Percentiles rank a stretch among this genome's conserved stretches.
Evolutionary conservation across 2,888 invertebrate genomes (phyloP).

Genomic region (Agrenia bidenticulata): DNA sequence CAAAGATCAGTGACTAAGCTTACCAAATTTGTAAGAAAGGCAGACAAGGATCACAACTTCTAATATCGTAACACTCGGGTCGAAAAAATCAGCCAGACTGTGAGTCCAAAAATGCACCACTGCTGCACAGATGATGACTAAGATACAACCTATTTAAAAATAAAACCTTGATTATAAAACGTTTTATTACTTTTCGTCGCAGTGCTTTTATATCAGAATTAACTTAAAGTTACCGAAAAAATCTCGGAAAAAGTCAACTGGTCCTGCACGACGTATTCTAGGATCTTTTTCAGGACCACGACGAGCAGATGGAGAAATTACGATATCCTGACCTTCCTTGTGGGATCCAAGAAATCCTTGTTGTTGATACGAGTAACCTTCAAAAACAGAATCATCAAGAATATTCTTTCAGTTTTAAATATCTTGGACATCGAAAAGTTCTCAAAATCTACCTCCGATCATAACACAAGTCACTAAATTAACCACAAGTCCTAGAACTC

Average conservation of each 20-base stretch:
- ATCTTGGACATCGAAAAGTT: no score
- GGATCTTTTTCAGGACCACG: constrained; percentile 22
- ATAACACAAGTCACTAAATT: constrained; percentile 77
- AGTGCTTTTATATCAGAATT: no score
- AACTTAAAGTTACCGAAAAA: constrained; percentile 61
- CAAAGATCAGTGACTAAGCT: constrained; percentile 53
- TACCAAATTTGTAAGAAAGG: constrained; percentile 79
- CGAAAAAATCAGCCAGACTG: constrained; percentile 66
- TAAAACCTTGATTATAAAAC: not conserved
- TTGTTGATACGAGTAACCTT: constrained; percentile 70
- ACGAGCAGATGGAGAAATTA: constrained; percentile 47
- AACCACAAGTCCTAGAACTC: constrained; percentile 68
- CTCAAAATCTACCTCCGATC: constrained; percentile 77
- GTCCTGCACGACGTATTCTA: constrained; percentile 58
- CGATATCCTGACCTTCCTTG: constrained; percentile 48
- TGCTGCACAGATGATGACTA: constrained; percentile 70
- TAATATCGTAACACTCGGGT: constrained; percentile 73
- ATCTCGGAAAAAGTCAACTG: constrained; percentile 66
- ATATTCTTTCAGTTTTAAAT: not conserved
- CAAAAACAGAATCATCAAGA: constrained; percentile 6
- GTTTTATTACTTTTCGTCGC: not conserved
- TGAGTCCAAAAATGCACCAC: constrained; percentile 61
- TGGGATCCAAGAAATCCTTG: constrained; percentile 63
- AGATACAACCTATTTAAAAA: constrained; percentile 64
- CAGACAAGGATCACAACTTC: constrained; percentile 70